Evolutionary conservation across 92 coral and sea anemone species (phyloP).

Genomic region (Phenganax stokvisi): DNA sequence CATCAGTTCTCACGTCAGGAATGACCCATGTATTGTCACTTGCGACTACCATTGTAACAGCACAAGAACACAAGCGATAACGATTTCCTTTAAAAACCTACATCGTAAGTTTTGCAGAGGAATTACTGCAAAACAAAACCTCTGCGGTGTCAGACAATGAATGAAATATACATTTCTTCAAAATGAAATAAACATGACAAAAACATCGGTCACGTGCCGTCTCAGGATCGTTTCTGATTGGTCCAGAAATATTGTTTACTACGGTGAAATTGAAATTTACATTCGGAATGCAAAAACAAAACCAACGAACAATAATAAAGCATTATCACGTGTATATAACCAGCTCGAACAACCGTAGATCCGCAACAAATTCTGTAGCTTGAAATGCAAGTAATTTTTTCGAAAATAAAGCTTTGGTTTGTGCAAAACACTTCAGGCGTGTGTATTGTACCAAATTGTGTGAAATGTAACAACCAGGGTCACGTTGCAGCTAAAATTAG

Average conservation of each 20-base stretch:
- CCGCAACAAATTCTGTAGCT: neutral
- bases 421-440: neutral
- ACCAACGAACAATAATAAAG: neutral
- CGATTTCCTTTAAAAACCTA: neutral
- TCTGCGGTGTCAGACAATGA: neutral
- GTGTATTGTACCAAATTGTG: neutral
- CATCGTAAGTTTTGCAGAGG: conserved; percentile 21
- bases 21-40: conserved; percentile 33
- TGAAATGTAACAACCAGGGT: neutral
- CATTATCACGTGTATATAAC: neutral
- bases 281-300: conserved; percentile 1
- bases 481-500: conserved; percentile 6
- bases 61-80: conserved; percentile 5
- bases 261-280: neutral
- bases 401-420: neutral
- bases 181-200: conserved; percentile 35
- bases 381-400: neutral
- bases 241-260: conserved; percentile 30
- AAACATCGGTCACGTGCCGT: conserved; percentile 25
- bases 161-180: conserved; percentile 30
- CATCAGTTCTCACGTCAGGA: conserved; percentile 32
- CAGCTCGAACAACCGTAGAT: neutral
- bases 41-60: conserved; percentile 39
- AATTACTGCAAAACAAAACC: conserved; percentile 8
- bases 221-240: conserved; percentile 37